phyloP scores from a whole-genome alignment of 2,888 invertebrate species.

The Actias luna region DNA sequence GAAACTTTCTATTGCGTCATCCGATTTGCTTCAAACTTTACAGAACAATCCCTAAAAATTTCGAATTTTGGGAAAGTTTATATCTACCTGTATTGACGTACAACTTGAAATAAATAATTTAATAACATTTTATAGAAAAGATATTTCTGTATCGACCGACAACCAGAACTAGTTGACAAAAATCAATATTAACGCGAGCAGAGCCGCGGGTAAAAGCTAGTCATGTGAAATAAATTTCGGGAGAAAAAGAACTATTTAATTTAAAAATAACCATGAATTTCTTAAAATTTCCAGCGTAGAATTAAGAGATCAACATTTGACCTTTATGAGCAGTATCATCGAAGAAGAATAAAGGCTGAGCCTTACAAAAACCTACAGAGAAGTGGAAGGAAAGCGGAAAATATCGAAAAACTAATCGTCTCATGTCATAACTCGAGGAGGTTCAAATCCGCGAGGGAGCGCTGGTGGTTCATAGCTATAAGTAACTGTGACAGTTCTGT shows the following conservation, averaged over 20 bases:
- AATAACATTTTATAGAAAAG: too few species aligned
- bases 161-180: too few species aligned
- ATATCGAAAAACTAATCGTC: slow-evolving; percentile 63
- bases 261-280: neutral
- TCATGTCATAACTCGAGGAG: slow-evolving; percentile 85
- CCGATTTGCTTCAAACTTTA: too few species aligned
- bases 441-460: slow-evolving; percentile 90
- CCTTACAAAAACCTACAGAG: slow-evolving; percentile 39
- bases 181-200: too few species aligned
- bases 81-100: too few species aligned
- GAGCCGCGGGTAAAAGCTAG: too few species aligned
- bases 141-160: too few species aligned
- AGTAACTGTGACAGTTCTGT: slow-evolving; percentile 88
- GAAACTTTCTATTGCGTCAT: too few species aligned
- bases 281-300: slow-evolving; percentile 48
- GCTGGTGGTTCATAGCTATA: slow-evolving; percentile 97
- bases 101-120: too few species aligned
- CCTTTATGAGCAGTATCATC: slow-evolving; percentile 56
- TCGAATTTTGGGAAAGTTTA: too few species aligned
- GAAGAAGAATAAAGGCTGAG: slow-evolving; percentile 47
- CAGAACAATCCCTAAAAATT: too few species aligned
- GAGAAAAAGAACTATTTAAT: neutral
- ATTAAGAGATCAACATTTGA: slow-evolving; percentile 67
- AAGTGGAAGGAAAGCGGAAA: slow-evolving; percentile 30
- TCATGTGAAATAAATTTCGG: neutral